Base-by-base conservation (phyloP, 2,888 invertebrate species). In the Tenthredo livida region DNA sequence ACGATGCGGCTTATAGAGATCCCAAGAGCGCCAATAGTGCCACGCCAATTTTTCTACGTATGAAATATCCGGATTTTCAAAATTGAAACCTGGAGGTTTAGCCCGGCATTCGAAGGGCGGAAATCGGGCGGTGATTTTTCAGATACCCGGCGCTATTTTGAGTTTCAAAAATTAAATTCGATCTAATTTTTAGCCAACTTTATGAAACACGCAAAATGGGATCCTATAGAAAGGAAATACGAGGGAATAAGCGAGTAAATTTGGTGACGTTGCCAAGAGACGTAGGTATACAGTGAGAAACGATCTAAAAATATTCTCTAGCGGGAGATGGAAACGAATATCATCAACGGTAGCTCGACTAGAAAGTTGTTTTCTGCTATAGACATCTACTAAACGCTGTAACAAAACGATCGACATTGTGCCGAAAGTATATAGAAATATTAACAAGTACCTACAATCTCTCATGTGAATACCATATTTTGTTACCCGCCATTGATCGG, bases 271-370 rank as follows among this genome's bases (percentile, higher is more conserved):
- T 73, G 43, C 43, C 72, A 73, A 73, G 70, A 37, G 12, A 33
- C 72, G 43, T 43, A 72, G 9, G 7, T 40, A 70, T 37, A 73
- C n/a, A 73, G 72, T 73, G 17, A 73, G 72, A 10, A 73, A 10
- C 50, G 40, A 50, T 47, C 50, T 77, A 54, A 77, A 77, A 77
- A 77, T 77, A 50, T 50, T 77, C 54, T 7, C 10, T 50, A 77
- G 17, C 40, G 33, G n/a, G 17, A 77, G 50, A 77, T 54, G 77
- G 33, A 33, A 54, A 77, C 50, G 50, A 33, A 54, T 50, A 70
- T 70, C n/a, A 37, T 17, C 70, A 37, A 70, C 37, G 33, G 29
- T 70, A 37, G 33, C 70, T 70, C 70, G 70, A 70, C 33, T 70
- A 70, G 70, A 70, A 70, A 70, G 70, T 70, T 70, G 70, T 70